Base-by-base conservation (phyloP, 2,797 vertebrate species). In the Sebastes itinus region DNA sequence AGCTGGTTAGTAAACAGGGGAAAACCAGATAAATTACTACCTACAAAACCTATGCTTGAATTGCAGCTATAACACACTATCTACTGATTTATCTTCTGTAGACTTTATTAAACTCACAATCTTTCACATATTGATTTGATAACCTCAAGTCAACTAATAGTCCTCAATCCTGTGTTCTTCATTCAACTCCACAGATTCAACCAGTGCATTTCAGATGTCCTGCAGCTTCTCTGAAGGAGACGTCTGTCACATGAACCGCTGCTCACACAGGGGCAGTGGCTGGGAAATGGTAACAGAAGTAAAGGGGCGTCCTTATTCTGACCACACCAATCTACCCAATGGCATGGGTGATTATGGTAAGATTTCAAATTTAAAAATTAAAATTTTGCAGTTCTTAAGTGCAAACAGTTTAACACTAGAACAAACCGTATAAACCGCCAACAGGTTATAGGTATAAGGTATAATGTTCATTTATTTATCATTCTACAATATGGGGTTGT, bases 261-360 rank as follows among this genome's bases (percentile, higher is more conserved):
- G 90, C 56, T 78, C 87, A 62, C 4, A 33, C 0, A 12, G 25
- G 3, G 20, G 16, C 20, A 71, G 5, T 20, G 13, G 5, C 27
- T 92, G 91, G 91, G 35, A 71, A 46, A 55, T 52, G 32, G 70
- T 84, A 16, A 82, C 20, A 3, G 0, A n/a, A 0, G 84, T 8
- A 16, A 0, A 9, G 0, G 55, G 70, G 7, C 91, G 83, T 42
- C 87, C 77, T 3, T 56, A 1, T 2, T 70, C 74, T 38, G 92
- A 92, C 82, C 91, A 89, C 77, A 92, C 90, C 38, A 73, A 14
- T 75, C 73, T 91, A 5, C 77, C 84, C 33, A 78, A 16, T 30
- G 72, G 64, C 46, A 68, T 9, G 23, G 2, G 14, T 10, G 0
- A 20, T 18, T 0, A 49, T 3, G 33, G 88, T 89, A 81, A 75